phyloP scores from a whole-genome alignment of 2,888 invertebrate genomes.

The Drosophila cognata region DNA sequence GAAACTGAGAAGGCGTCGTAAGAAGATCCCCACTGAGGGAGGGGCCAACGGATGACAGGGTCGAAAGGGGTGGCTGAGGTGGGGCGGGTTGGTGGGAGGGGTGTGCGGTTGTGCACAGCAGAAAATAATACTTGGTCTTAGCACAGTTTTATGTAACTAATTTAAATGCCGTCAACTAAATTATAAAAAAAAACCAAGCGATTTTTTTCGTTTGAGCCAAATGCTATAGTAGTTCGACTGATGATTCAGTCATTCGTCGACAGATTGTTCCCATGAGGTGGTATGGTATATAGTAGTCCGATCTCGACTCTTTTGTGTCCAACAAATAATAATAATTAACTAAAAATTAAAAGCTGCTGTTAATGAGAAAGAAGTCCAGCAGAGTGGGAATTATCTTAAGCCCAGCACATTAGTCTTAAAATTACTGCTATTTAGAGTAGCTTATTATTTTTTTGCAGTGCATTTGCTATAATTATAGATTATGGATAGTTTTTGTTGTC shows the following conservation, averaged over 20 bases:
- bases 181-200: rapidly evolving
- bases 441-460: background rate
- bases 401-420: background rate
- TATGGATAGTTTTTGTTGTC: conserved; percentile 9
- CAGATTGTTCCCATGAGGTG: background rate
- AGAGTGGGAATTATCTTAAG: background rate
- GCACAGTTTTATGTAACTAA: conserved; percentile 1
- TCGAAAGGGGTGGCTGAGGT: background rate
- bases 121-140: background rate
- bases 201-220: background rate
- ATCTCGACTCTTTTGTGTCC: too few species aligned
- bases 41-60: background rate
- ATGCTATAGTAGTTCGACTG: background rate
- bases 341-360: background rate
- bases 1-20: conserved; percentile 65
- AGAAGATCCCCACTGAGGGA: conserved; percentile 50
- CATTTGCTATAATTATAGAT: conserved; percentile 57
- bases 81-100: too few species aligned
- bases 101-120: background rate
- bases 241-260: background rate
- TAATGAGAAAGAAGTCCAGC: background rate
- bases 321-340: background rate
- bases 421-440: background rate
- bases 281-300: too few species aligned
- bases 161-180: background rate